A percentile compares a stretch with the other conserved stretches of the same genome.
Evolutionary conservation across 2,113 vertebrate genomes (phyloP).

Genomic region (Bos indicus): DNA sequence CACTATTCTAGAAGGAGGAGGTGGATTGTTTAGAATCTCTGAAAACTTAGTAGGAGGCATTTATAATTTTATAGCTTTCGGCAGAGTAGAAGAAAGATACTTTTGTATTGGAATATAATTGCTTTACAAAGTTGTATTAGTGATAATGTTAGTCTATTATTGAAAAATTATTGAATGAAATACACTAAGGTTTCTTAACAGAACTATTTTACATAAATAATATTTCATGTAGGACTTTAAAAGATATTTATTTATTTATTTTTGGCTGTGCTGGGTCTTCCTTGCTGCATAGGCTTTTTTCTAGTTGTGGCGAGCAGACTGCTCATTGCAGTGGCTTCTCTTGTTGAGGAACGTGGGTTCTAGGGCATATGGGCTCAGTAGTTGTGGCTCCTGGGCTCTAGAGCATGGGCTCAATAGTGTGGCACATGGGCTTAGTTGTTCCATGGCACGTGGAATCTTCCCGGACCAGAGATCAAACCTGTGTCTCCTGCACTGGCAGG

Average conservation of each 20-base stretch:
- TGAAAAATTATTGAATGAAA: neutral
- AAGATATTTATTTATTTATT: neutral
- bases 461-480: neutral
- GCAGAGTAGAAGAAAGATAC: neutral
- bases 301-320: neutral
- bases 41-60: neutral
- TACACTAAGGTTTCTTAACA: neutral
- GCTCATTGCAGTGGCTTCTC: neutral
- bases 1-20: neutral
- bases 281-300: neutral
- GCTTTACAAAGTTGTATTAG: neutral
- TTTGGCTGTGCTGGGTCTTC: neutral
- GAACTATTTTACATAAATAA: neutral
- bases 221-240: neutral
- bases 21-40: neutral
- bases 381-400: neutral
- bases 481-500: neutral
- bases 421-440: neutral
- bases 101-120: neutral
- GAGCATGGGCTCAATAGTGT: neutral
- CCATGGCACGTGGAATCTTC: neutral
- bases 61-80: neutral
- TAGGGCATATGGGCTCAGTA: neutral
- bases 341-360: neutral
- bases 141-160: neutral